Evolutionary conservation across 2,113 vertebrate genomes (phyloP).

Genomic region (Colaptes auratus): DNA sequence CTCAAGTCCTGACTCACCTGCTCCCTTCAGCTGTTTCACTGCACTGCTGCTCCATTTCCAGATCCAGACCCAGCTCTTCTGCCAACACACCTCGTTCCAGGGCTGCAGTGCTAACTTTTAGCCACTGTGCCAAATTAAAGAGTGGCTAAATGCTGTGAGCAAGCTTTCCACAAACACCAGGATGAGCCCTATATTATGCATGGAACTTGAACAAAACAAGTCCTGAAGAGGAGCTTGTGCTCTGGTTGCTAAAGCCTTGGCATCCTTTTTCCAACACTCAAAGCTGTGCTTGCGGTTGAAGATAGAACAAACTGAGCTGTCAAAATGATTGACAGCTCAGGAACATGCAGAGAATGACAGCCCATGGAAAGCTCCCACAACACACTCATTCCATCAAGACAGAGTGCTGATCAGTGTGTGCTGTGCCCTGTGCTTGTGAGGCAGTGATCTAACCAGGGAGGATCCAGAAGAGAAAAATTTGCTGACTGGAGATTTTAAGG

Average conservation of each 20-base stretch:
- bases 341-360: neutral
- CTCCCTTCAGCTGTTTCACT: too few relatives aligned
- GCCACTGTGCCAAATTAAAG: neutral
- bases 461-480: neutral
- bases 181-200: neutral
- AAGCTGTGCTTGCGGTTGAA: neutral
- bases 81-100: neutral
- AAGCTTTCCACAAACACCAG: neutral
- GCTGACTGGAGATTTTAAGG: neutral
- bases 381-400: neutral
- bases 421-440: neutral
- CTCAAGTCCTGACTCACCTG: neutral
- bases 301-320: neutral
- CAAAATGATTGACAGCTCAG: neutral
- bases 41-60: neutral
- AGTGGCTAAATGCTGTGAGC: neutral
- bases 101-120: neutral
- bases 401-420: accelerated
- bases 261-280: neutral
- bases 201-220: neutral
- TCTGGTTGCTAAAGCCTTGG: neutral
- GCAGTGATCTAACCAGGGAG: neutral
- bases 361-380: neutral
- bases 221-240: neutral
- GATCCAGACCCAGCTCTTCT: neutral